Evolutionary conservation across 2,113 vertebrate species (phyloP).

Genomic region (Boleophthalmus pectinirostris): DNA sequence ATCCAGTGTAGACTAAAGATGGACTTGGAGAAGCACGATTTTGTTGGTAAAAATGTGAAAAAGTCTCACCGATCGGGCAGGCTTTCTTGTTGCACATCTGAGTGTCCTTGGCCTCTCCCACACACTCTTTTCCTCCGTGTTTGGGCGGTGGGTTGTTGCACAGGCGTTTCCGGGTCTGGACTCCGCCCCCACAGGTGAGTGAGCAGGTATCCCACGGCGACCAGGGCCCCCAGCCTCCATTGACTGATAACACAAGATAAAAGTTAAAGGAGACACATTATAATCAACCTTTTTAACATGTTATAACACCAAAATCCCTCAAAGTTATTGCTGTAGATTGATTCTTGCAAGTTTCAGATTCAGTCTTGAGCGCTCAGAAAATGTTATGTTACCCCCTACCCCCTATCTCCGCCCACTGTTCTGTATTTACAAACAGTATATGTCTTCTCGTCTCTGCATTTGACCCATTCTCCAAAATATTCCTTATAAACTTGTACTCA

Average conservation of each 20-base stretch:
- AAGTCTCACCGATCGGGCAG: slow-evolving; percentile 76
- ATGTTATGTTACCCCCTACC: no score
- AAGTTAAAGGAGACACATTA: no score
- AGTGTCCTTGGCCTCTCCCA: slow-evolving; percentile 81
- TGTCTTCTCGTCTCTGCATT: no score
- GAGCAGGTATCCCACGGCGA: slow-evolving; percentile 92
- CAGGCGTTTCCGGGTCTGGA: slow-evolving; percentile 88
- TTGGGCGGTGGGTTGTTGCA: slow-evolving; percentile 93
- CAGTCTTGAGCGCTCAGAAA: no score
- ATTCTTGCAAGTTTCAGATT: no score
- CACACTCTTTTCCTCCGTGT: slow-evolving; percentile 89
- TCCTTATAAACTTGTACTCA: no score
- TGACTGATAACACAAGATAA: slow-evolving; percentile 78
- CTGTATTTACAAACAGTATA: no score
- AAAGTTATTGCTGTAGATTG: no score
- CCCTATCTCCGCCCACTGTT: no score
- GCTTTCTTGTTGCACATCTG: slow-evolving; percentile 86
- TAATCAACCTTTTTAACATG: no score
- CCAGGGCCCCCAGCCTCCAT: slow-evolving; percentile 97
- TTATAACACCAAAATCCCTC: no score
- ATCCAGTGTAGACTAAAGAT: neutral
- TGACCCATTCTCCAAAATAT: no score
- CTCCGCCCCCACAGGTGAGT: slow-evolving; percentile 89
- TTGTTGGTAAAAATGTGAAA: neutral
- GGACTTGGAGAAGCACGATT: neutral